phyloP scores from a whole-genome alignment of 2,113 vertebrate species.

The Athene noctua region DNA sequence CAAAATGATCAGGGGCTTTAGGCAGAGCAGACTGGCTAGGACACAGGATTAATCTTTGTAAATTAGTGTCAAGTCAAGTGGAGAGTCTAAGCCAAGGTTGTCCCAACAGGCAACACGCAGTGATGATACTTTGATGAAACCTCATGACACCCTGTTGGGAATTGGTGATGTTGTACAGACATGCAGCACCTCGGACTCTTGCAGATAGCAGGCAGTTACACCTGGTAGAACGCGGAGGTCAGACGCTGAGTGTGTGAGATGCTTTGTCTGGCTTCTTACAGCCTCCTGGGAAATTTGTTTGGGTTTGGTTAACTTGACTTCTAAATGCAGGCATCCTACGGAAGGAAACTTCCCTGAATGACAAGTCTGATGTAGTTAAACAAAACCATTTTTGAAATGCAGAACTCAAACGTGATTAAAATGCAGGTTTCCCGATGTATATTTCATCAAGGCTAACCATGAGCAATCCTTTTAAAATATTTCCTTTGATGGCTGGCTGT shows the following conservation, averaged over 20 bases:
- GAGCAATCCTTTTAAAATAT: conserved; percentile 13
- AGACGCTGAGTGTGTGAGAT: accelerated
- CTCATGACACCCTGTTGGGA: neutral
- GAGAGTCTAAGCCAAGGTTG: neutral
- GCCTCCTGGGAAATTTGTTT: conserved; percentile 49
- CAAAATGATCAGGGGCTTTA: neutral
- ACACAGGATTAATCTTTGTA: neutral
- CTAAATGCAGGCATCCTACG: conserved; percentile 20
- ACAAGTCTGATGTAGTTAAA: conserved; percentile 22
- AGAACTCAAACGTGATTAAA: conserved; percentile 23
- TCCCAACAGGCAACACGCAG: neutral
- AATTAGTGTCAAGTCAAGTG: neutral
- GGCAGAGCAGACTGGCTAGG: neutral
- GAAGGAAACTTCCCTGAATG: conserved; percentile 50
- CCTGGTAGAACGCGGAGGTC: neutral
- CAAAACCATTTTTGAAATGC: conserved; percentile 43
- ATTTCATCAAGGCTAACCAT: conserved; percentile 51
- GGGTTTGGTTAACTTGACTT: conserved; percentile 52
- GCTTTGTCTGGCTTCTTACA: neutral
- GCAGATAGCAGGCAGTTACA: neutral
- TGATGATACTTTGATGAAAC: neutral
- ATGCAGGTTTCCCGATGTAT: conserved; percentile 52
- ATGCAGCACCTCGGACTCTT: neutral
- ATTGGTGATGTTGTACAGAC: neutral
- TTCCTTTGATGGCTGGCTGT: conserved; percentile 30